Percentiles rank a stretch among this genome's conserved stretches.
These are phyloP conservation scores for Peromyscus maniculatus DNA, from an alignment of 2,113 vertebrate species.

Conservation along the genomic window DNA sequence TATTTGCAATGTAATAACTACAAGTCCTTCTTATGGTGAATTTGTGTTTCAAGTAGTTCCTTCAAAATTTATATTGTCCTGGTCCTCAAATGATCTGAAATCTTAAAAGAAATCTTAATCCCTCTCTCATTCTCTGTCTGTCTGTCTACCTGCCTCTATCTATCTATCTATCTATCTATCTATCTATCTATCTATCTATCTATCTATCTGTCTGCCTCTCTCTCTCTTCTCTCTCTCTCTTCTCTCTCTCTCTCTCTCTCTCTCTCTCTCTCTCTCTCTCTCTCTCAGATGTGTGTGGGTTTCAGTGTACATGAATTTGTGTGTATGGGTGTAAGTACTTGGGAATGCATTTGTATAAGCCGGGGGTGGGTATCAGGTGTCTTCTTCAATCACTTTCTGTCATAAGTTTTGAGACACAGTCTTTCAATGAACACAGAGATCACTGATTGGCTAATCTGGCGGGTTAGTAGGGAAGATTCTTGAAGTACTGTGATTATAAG, in stretches of 20 bases:
- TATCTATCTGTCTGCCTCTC: background rate
- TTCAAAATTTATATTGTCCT: constrained; percentile 8
- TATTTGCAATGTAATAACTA: background rate
- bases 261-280: no score
- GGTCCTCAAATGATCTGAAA: background rate
- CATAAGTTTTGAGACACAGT: background rate
- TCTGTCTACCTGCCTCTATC: background rate
- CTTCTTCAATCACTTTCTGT: background rate
- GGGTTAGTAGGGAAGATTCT: background rate
- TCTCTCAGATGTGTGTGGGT: background rate
- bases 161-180: background rate
- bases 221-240: no score
- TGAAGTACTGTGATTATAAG: background rate
- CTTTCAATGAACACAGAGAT: background rate
- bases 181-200: no score
- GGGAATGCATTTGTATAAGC: background rate
- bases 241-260: no score
- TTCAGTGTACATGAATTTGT: background rate
- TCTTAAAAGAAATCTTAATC: background rate
- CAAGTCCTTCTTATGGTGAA: background rate
- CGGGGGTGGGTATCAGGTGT: no score
- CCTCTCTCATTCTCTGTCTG: background rate
- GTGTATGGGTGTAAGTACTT: background rate
- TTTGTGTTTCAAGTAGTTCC: background rate
- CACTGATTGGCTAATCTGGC: no score